Conservation (phyloP, 2,888 invertebrate genomes). For the Cheilosia soror region DNA sequence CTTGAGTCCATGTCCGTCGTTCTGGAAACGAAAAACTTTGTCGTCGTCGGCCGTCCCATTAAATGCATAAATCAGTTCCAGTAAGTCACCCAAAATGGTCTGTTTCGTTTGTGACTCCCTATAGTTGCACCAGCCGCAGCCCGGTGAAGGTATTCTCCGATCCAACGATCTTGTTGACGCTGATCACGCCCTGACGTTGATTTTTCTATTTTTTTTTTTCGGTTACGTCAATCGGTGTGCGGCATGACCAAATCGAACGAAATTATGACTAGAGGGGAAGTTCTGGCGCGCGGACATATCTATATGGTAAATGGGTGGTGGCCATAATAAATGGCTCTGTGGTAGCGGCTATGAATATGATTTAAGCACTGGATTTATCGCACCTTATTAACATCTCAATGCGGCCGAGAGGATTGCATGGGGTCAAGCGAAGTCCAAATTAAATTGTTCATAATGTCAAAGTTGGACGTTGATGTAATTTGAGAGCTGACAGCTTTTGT, state of each 20-base stretch:
- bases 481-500: conserved; percentile 34
- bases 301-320: conserved; percentile 62
- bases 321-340: conserved; percentile 47
- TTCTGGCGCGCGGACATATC: conserved; percentile 56
- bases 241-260: conserved; percentile 61
- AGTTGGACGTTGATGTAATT: conserved; percentile 11
- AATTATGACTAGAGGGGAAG: conserved; percentile 50
- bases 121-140: conserved; percentile 15
- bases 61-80: conserved; percentile 71
- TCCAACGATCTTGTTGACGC: conserved; percentile 69
- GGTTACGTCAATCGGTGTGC: conserved; percentile 61
- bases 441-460: conserved; percentile 23
- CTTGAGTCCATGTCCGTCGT: conserved; percentile 36
- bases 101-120: conserved; percentile 47
- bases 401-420: conserved; percentile 18
- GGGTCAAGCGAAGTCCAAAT: conserved; percentile 49
- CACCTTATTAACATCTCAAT: conserved; percentile 72
- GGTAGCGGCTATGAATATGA: conserved; percentile 66
- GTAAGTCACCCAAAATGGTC: conserved; percentile 67
- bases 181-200: conserved; percentile 67
- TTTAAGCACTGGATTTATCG: conserved; percentile 56
- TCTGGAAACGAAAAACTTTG: conserved; percentile 34
- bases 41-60: conserved; percentile 39
- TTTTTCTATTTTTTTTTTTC: conserved; percentile 15
- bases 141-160: conserved; percentile 51